Evolutionary conservation across 2,113 vertebrate species (phyloP).

Genomic region (Ciconia stormi): DNA sequence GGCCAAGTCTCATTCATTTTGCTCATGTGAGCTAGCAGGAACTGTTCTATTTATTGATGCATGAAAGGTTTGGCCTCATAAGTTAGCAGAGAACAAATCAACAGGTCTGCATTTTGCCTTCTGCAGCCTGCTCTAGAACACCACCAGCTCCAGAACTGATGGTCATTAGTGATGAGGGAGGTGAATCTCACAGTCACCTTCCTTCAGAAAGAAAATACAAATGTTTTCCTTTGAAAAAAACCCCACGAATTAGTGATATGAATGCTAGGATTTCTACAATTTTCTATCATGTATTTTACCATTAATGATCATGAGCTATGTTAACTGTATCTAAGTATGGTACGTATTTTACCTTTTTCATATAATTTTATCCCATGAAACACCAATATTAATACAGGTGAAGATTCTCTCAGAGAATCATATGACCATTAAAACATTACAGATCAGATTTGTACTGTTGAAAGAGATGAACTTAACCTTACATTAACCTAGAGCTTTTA

Average conservation of each 20-base stretch:
- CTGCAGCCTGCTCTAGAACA: not conserved
- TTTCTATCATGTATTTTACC: not conserved
- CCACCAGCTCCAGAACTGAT: not conserved
- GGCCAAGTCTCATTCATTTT: not conserved
- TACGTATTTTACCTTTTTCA: not conserved
- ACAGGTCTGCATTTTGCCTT: not conserved
- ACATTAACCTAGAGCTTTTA: constrained; percentile 30
- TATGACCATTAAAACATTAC: not conserved
- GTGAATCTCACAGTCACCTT: not conserved
- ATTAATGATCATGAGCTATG: not conserved
- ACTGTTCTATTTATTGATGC: not conserved
- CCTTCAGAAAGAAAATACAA: not conserved
- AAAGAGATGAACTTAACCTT: constrained; percentile 5
- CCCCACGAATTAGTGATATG: not conserved
- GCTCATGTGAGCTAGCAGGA: not conserved
- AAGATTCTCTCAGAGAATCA: not conserved
- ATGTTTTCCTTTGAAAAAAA: not conserved
- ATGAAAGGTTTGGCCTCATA: not conserved
- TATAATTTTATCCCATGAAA: not conserved
- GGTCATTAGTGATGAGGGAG: not conserved
- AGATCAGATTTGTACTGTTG: not conserved
- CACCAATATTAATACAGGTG: not conserved
- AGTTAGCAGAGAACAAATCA: not conserved
- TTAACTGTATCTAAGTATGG: not conserved
- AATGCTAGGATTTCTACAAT: not conserved